Evolutionary conservation across 2,113 vertebrate genomes (phyloP).

Genomic region (Phaethornis superciliosus): DNA sequence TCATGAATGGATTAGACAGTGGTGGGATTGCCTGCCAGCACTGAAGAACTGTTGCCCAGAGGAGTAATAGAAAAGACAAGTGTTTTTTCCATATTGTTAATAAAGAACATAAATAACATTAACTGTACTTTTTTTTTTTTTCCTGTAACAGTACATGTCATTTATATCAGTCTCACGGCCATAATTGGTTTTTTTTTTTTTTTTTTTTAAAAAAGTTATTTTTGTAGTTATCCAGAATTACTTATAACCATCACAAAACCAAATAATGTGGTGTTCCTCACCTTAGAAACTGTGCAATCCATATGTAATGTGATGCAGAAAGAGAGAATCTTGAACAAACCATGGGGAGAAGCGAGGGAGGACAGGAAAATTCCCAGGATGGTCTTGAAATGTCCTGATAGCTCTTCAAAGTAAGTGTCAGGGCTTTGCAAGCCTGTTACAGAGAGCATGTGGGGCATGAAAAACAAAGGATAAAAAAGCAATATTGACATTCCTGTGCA

Average conservation of each 20-base stretch:
- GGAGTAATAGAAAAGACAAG: not conserved
- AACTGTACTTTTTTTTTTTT: not conserved
- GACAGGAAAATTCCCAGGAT: not conserved
- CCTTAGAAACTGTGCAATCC: not conserved
- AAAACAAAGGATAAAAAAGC: not conserved
- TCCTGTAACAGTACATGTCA: not conserved
- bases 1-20: not conserved
- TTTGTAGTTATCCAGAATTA: not conserved
- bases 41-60: not conserved
- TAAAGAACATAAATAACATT: not conserved
- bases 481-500: not conserved
- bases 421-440: not conserved
- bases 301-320: not conserved
- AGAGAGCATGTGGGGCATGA: not conserved
- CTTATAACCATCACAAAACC: not conserved
- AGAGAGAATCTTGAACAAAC: not conserved
- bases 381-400: accelerated
- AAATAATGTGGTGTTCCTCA: not conserved
- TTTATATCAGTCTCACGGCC: not conserved
- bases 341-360: not conserved
- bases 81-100: not conserved
- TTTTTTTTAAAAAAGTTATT: accelerated
- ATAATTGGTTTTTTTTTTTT: not conserved
- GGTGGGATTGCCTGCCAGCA: not conserved
- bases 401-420: not conserved